These are phyloP conservation scores for Cephus nigrinus DNA, from an alignment of 2,888 invertebrate genomes.

Conservation along the genomic window DNA sequence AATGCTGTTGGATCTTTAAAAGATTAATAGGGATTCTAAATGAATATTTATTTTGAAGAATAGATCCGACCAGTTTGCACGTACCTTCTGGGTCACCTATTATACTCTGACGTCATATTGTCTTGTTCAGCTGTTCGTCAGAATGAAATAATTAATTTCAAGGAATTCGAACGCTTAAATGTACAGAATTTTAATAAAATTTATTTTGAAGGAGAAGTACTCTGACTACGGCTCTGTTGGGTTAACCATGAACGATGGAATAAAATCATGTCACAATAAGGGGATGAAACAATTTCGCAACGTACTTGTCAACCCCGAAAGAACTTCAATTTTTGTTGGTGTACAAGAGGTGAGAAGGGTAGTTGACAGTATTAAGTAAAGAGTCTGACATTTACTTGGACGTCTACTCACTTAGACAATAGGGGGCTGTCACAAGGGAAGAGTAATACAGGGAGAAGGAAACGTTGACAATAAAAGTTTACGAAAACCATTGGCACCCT, in stretches of 20 bases:
- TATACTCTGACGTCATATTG: not conserved
- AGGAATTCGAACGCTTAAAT: not conserved
- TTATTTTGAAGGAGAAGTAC: not conserved
- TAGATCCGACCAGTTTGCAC: not conserved
- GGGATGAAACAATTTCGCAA: not conserved
- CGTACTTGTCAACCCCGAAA: not conserved
- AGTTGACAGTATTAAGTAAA: not conserved
- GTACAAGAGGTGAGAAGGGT: not conserved
- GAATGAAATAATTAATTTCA: not conserved
- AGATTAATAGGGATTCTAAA: not conserved
- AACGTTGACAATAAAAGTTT: not conserved
- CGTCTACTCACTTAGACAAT: not conserved
- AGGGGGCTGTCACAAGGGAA: not conserved
- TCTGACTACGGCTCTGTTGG: not conserved
- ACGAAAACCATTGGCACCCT: not conserved
- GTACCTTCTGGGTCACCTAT: not conserved
- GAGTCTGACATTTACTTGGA: not conserved
- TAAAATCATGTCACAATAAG: not conserved
- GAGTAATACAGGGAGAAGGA: not conserved
- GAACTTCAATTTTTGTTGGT: not conserved
- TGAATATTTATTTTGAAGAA: not conserved
- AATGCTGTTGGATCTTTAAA: not conserved
- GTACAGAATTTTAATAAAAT: not conserved
- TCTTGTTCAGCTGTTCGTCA: not conserved
- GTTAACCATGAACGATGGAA: not conserved